Conservation (phyloP, 2,888 invertebrate genomes). For the Cataglyphis rosenhaueri region DNA sequence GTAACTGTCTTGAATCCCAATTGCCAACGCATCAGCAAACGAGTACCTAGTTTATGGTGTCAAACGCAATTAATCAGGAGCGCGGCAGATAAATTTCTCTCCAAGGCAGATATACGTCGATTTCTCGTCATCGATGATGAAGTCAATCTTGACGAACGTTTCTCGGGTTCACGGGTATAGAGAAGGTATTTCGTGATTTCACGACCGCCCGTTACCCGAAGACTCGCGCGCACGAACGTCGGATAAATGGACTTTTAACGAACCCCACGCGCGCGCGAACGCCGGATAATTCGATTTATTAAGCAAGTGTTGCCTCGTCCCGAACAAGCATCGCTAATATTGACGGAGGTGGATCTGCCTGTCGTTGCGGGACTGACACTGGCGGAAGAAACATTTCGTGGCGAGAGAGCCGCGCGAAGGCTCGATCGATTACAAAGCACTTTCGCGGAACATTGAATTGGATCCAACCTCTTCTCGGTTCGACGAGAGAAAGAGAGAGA, state of each 20-base stretch:
- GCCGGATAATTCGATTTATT: conserved; percentile 73
- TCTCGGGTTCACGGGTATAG: neutral
- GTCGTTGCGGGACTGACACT: conserved; percentile 72
- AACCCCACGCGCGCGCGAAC: conserved; percentile 67
- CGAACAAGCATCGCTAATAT: conserved; percentile 65
- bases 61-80: conserved; percentile 50
- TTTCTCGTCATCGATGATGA: conserved; percentile 55
- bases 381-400: conserved; percentile 67
- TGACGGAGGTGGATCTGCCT: conserved; percentile 64
- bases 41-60: conserved; percentile 43
- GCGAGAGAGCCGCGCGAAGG: conserved; percentile 33
- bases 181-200: conserved; percentile 55
- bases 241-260: conserved; percentile 72
- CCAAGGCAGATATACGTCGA: conserved; percentile 44
- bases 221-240: conserved; percentile 15
- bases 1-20: neutral
- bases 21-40: conserved; percentile 19
- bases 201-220: conserved; percentile 49
- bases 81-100: conserved; percentile 38
- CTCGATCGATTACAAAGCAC: conserved; percentile 75
- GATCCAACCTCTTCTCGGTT: conserved; percentile 47
- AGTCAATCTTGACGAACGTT: conserved; percentile 49
- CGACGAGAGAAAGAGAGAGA: neutral
- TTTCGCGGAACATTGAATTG: conserved; percentile 71
- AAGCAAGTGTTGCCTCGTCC: conserved; percentile 58